Conservation (phyloP, 2,113 vertebrate species). For the Pampusana beccarii region DNA sequence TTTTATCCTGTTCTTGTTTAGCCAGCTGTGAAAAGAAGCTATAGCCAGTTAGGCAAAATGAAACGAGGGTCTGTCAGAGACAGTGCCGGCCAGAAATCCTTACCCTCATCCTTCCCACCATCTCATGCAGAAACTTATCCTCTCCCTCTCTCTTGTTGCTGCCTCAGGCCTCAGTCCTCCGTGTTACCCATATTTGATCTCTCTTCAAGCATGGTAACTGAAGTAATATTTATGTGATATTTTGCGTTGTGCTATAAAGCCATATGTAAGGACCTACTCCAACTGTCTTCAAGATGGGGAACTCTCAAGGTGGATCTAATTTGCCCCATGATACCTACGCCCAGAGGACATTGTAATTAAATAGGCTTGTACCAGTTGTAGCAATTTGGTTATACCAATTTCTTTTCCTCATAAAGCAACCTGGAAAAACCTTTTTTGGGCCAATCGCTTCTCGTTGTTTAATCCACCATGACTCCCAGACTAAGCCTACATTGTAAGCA, state of each 20-base stretch:
- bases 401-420: not conserved
- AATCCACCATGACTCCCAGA: not conserved
- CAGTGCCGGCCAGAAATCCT: not conserved
- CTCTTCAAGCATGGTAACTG: not conserved
- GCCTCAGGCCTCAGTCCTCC: not conserved
- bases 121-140: not conserved
- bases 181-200: not conserved
- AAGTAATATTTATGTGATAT: accelerated
- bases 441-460: not conserved
- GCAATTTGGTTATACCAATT: not conserved
- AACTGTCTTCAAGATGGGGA: not conserved
- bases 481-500: not conserved
- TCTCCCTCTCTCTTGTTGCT: not conserved
- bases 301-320: not conserved
- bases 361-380: not conserved
- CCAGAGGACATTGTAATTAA: not conserved
- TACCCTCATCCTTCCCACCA: not conserved
- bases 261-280: not conserved
- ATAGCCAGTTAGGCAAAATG: not conserved
- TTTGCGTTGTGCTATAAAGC: not conserved
- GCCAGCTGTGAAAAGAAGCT: not conserved
- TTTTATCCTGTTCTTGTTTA: conserved; percentile 17
- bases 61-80: not conserved
- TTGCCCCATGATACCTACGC: not conserved
- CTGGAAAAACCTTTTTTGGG: not conserved